Percentiles rank a stretch among this genome's conserved stretches.
Conservation (phyloP, 2,113 vertebrate species). For the Strigops habroptila region DNA sequence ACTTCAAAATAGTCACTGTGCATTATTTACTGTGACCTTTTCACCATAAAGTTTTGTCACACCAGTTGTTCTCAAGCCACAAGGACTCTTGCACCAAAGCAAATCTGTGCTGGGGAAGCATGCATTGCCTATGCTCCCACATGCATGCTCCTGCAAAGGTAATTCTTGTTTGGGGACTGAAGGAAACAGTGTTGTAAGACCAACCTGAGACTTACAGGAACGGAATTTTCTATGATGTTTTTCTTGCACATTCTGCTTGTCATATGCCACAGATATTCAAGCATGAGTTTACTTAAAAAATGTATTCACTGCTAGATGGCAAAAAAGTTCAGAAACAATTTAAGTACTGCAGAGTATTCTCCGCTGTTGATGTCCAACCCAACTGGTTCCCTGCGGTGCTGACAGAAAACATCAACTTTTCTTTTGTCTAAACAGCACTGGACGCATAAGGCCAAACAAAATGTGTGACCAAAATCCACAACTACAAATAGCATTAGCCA, state of each 20-base stretch:
- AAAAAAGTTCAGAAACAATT: not conserved
- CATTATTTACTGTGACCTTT: not conserved
- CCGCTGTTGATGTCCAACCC: not conserved
- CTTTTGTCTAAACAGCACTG: not conserved
- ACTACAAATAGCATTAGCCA: not conserved
- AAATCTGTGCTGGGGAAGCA: not conserved
- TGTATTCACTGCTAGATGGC: not conserved
- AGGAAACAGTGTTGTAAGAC: not conserved
- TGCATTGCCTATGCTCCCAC: not conserved
- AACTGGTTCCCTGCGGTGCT: rapidly evolving
- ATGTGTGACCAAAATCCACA: rapidly evolving
- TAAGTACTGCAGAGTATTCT: not conserved
- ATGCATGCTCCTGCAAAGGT: not conserved
- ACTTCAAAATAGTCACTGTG: not conserved
- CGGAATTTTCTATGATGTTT: not conserved
- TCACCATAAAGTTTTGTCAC: not conserved
- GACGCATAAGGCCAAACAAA: not conserved
- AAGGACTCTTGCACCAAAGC: not conserved
- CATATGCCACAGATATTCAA: not conserved
- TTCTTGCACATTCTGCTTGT: not conserved
- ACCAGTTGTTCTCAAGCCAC: not conserved
- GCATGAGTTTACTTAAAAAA: not conserved
- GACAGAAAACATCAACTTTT: not conserved
- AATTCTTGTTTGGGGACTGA: not conserved
- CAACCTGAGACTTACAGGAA: not conserved